Evolutionary conservation across 1,140 invertebrate species (phyloP).

Genomic region (Cotesia chilonis): DNA sequence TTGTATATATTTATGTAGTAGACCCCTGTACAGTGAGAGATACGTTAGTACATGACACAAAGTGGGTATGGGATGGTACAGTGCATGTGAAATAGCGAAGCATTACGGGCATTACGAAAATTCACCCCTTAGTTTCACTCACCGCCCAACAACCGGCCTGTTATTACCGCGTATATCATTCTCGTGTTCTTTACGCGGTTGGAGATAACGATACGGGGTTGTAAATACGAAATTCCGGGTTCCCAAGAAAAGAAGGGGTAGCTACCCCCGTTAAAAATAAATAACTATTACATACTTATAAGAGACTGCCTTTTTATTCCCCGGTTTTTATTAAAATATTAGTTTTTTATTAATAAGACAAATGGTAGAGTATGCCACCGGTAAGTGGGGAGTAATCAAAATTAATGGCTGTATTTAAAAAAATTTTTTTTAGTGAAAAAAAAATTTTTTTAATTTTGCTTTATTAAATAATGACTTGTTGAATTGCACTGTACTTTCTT

Average conservation of each 20-base stretch:
- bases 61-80: slow-evolving; percentile 15
- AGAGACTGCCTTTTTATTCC: too few relatives aligned
- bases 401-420: too few relatives aligned
- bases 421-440: too few relatives aligned
- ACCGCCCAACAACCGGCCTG: slow-evolving; percentile 45
- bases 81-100: slow-evolving; percentile 34
- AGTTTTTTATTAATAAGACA: too few relatives aligned
- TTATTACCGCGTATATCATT: slow-evolving; percentile 64
- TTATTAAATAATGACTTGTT: too few relatives aligned
- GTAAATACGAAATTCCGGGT: slow-evolving; percentile 55
- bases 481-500: too few relatives aligned
- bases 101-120: slow-evolving; percentile 61
- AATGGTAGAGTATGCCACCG: too few relatives aligned
- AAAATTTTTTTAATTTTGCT: too few relatives aligned
- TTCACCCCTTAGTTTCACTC: slow-evolving; percentile 54
- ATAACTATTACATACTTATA: too few relatives aligned
- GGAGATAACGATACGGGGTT: slow-evolving; percentile 53
- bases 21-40: slow-evolving; percentile 17
- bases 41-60: slow-evolving; percentile 27
- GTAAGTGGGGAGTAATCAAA: too few relatives aligned
- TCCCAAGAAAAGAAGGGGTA: background rate
- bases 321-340: too few relatives aligned
- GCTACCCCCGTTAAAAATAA: background rate
- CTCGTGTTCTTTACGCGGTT: slow-evolving; percentile 55
- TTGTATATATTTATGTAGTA: slow-evolving; percentile 8